Evolutionary conservation across 2,888 invertebrate genomes (phyloP), one percentile per base, ranked within the genome.

Genomic region (Chloromyia formosa): DNA sequence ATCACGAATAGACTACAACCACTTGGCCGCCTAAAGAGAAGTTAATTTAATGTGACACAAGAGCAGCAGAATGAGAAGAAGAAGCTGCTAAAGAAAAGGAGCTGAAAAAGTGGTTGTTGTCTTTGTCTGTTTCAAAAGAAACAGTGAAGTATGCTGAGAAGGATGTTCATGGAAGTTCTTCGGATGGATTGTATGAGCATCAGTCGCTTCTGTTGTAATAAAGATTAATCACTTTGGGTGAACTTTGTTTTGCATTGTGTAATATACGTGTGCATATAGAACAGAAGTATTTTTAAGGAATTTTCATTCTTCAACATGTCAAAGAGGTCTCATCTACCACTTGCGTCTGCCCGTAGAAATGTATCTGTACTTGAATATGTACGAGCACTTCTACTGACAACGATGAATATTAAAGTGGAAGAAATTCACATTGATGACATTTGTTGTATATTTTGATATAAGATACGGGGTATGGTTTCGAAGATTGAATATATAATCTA

Each of bases 211-310:
- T 49, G 12, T 12, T 49, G 49, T 49, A 49, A 49, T 49, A 49
- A 49, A 49, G 49, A 49, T 49, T 49, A 49, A 49, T 49, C 12
- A 49, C 49, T 49, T 49, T 49, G 49, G 49, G 49, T 49, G 49
- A 49, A 49, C 49, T 49, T 35, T 35, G 27, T 35, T 35, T 35
- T 35, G 27, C 2, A 7, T 35, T 35, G 27, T 35, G 7, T 35
- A 35, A 35, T 35, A 35, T 35, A 7, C 27, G 27, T 35, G 27
- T 7, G 27, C 7, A 35, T 7, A 2, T 35, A 35, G 27, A 35
- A 35, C 7, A 35, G 27, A 35, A 35, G 7, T 35, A 35, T 35
- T 35, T 35, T 35, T 4, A 35, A 35, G 27, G 27, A 35, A 35
- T 35, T 7, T 35, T 35, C 27, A 35, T 35, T 35, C 27, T 35